Conservation (phyloP, 2,113 vertebrate species). For the Speoplatyrhinus poulsoni region DNA sequence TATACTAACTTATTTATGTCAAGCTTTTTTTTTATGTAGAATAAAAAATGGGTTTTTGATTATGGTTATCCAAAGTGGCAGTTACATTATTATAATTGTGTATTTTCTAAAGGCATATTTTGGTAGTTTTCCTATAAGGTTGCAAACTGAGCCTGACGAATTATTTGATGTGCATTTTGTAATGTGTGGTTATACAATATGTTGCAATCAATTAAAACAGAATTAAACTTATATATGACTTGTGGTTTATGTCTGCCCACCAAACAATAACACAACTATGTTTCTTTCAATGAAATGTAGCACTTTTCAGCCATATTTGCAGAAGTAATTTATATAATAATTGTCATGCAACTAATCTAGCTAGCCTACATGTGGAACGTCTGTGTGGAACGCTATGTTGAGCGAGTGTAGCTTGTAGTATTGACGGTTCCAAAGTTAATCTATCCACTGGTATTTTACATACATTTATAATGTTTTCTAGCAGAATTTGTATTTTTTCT, state of each 20-base stretch:
- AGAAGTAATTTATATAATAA: not conserved
- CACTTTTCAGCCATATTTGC: not conserved
- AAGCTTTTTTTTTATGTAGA: slow-evolving; percentile 86
- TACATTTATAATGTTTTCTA: not conserved
- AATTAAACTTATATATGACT: slow-evolving; percentile 44
- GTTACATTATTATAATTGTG: slow-evolving; percentile 90
- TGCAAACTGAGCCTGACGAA: slow-evolving; percentile 98
- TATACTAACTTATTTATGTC: slow-evolving; percentile 99
- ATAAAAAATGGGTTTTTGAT: slow-evolving; percentile 81
- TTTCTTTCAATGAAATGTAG: not conserved
- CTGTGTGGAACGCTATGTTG: not conserved
- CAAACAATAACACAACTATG: no score
- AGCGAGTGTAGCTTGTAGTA: no score
- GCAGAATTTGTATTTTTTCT: not conserved
- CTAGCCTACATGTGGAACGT: not conserved
- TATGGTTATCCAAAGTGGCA: slow-evolving; percentile 92
- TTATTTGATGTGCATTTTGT: slow-evolving; percentile 84
- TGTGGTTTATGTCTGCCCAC: slow-evolving; percentile 15
- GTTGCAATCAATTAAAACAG: slow-evolving; percentile 80
- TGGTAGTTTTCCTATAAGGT: slow-evolving; percentile 86
- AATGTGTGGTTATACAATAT: slow-evolving; percentile 84
- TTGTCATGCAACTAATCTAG: not conserved
- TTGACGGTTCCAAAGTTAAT: slow-evolving; percentile 39
- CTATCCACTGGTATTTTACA: not conserved
- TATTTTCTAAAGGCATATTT: slow-evolving; percentile 75